These are phyloP conservation scores for Drosophila dives DNA, from an alignment of 2,888 invertebrate genomes.

Conservation along the genomic window DNA sequence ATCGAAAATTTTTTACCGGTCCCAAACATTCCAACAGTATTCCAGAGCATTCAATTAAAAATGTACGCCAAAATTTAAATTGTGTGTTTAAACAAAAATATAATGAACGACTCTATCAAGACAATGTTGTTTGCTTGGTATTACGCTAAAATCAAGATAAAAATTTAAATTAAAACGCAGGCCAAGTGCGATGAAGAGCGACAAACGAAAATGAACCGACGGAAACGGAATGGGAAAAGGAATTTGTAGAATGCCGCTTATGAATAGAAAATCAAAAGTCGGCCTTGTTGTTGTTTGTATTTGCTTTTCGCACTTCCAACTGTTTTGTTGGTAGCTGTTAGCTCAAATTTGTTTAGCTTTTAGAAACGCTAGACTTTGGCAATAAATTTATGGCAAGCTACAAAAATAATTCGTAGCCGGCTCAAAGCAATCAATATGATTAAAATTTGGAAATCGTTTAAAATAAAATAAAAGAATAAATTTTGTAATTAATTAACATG, in stretches of 20 bases:
- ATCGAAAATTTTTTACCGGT: neutral
- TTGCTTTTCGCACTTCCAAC: constrained; percentile 58
- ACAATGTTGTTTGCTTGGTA: neutral
- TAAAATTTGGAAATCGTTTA: constrained; percentile 3
- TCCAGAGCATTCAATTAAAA: constrained; percentile 3
- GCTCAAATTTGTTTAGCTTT: constrained; percentile 48
- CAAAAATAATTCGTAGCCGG: constrained; percentile 35
- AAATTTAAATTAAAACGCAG: constrained; percentile 25
- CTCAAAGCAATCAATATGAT: constrained; percentile 26
- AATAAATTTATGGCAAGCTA: constrained; percentile 46
- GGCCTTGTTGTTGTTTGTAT: constrained; percentile 40
- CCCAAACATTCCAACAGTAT: neutral
- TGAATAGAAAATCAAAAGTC: constrained; percentile 49
- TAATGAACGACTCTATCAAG: constrained; percentile 13
- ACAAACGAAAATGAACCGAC: constrained; percentile 25
- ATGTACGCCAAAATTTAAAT: neutral
- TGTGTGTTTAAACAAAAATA: constrained; percentile 16
- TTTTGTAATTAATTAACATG: constrained; percentile 36
- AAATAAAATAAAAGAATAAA: constrained; percentile 3
- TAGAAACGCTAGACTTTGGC: constrained; percentile 13
- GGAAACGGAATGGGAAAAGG: constrained; percentile 13
- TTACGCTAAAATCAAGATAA: constrained; percentile 33
- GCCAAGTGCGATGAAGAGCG: constrained; percentile 21
- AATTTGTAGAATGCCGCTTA: constrained; percentile 36
- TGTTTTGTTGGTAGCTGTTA: constrained; percentile 22